A percentile compares a stretch with the other conserved stretches of the same genome.
Conservation (phyloP, 1,140 invertebrate genomes). For the Dendroctonus ponderosae region DNA sequence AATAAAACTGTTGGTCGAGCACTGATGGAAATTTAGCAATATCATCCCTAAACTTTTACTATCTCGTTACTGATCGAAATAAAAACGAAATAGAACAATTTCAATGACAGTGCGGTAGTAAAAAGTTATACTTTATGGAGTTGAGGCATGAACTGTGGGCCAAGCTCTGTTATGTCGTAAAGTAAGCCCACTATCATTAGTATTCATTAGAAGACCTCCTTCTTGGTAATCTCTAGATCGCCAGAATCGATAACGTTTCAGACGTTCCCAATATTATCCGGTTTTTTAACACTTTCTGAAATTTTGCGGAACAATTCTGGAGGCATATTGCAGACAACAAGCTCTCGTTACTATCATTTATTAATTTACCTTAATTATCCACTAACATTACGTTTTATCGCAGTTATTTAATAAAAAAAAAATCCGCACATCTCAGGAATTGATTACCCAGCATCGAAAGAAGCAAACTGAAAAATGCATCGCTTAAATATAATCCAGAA, state of each 20-base stretch:
- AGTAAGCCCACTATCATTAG: conserved; percentile 31
- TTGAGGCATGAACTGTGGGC: conserved; percentile 26
- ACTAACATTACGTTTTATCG: neutral
- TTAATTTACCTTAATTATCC: neutral
- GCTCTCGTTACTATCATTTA: neutral
- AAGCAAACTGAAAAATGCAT: conserved; percentile 12
- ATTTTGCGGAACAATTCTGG: too few relatives aligned
- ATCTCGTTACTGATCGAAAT: neutral
- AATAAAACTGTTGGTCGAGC: too few relatives aligned
- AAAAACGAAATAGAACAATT: conserved; percentile 22
- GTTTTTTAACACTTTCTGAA: neutral
- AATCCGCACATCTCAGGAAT: neutral
- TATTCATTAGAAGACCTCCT: conserved; percentile 31
- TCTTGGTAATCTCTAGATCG: conserved; percentile 30
- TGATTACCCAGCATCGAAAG: neutral
- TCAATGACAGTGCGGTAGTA: conserved; percentile 13
- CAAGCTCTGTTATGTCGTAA: conserved; percentile 23
- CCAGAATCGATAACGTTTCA: conserved; percentile 26
- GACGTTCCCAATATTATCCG: conserved; percentile 25
- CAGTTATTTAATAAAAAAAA: neutral
- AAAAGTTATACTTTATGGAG: conserved; percentile 31
- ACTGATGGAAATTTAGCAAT: too few relatives aligned
- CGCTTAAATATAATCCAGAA: conserved; percentile 10
- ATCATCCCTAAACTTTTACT: too few relatives aligned
- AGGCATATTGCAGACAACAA: too few relatives aligned